These are phyloP conservation scores for Harlomillsia oculata DNA, from an alignment of 1,140 invertebrate species.

Conservation along the genomic window DNA sequence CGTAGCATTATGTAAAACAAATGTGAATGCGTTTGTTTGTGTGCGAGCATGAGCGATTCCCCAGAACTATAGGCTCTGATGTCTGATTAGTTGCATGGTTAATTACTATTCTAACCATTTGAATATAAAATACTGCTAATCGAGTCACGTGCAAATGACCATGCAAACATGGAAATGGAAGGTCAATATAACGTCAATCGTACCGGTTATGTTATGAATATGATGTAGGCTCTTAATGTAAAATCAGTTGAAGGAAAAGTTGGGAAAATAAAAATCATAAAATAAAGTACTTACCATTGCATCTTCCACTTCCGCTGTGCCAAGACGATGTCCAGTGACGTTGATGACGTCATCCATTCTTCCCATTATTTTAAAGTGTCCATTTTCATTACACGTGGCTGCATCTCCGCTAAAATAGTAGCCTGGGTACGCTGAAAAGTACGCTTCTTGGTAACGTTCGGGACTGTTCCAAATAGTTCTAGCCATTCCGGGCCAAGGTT, in stretches of 20 bases:
- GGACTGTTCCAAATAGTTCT: conserved; percentile 51
- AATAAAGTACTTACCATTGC: conserved; percentile 32
- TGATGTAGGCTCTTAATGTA: neutral
- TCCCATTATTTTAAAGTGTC: conserved; percentile 58
- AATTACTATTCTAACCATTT: too few relatives aligned
- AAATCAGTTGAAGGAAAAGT: neutral
- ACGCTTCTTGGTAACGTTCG: conserved; percentile 51
- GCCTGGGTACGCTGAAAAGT: conserved; percentile 52
- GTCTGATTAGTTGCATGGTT: too few relatives aligned
- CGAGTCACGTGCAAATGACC: too few relatives aligned
- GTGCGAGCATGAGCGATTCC: too few relatives aligned
- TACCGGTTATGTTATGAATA: too few relatives aligned
- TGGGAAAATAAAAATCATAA: neutral
- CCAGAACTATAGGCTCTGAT: too few relatives aligned
- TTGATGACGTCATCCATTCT: conserved; percentile 59
- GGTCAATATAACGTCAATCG: too few relatives aligned
- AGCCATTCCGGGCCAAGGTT: conserved; percentile 57
- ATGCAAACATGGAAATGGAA: too few relatives aligned
- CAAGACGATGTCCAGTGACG: conserved; percentile 56
- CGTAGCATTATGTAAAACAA: too few relatives aligned
- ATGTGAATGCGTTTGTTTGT: too few relatives aligned
- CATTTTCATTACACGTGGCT: conserved; percentile 41
- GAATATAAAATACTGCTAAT: too few relatives aligned
- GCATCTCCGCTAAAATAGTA: conserved; percentile 56
- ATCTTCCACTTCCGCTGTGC: conserved; percentile 49